A percentile compares a stretch with the other conserved stretches of the same genome.
phyloP scores from a whole-genome alignment of 2,113 vertebrate genomes.

The Erythrolamprus reginae region DNA sequence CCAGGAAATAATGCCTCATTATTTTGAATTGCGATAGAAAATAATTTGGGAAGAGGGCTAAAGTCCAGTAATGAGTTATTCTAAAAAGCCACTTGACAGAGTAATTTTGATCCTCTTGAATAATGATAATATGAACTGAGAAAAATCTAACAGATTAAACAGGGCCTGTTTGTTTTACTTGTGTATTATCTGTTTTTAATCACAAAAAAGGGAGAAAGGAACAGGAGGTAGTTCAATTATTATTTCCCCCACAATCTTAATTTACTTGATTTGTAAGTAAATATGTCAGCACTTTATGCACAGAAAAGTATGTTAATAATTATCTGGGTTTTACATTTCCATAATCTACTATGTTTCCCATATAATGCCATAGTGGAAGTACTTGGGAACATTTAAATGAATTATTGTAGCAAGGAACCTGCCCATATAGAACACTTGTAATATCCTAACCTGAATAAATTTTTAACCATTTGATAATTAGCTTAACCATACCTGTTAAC shows the following conservation, averaged over 20 bases:
- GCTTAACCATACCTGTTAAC: slow-evolving; percentile 59
- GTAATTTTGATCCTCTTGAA: slow-evolving; percentile 50
- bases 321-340: slow-evolving; percentile 27
- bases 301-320: not conserved
- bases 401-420: slow-evolving; percentile 31
- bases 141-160: slow-evolving; percentile 23
- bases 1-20: slow-evolving; percentile 53
- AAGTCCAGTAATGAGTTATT: slow-evolving; percentile 48
- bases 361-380: slow-evolving; percentile 8
- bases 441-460: slow-evolving; percentile 46
- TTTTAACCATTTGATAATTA: slow-evolving; percentile 66
- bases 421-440: slow-evolving; percentile 22
- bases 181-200: slow-evolving; percentile 8
- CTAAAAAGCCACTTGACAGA: slow-evolving; percentile 45
- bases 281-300: not conserved
- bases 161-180: slow-evolving; percentile 5
- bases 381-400: slow-evolving; percentile 31
- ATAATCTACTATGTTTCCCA: slow-evolving; percentile 31
- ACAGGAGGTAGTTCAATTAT: not conserved
- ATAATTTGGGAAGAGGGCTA: slow-evolving; percentile 30
- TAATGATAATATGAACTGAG: slow-evolving; percentile 42
- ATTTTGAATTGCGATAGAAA: slow-evolving; percentile 61
- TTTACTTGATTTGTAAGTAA: not conserved
- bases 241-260: slow-evolving; percentile 14
- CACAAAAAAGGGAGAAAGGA: slow-evolving; percentile 4